A percentile compares a stretch with the other conserved stretches of the same genome.
Conservation (phyloP, 2,797 vertebrate species). For the Mastacembelus armatus region DNA sequence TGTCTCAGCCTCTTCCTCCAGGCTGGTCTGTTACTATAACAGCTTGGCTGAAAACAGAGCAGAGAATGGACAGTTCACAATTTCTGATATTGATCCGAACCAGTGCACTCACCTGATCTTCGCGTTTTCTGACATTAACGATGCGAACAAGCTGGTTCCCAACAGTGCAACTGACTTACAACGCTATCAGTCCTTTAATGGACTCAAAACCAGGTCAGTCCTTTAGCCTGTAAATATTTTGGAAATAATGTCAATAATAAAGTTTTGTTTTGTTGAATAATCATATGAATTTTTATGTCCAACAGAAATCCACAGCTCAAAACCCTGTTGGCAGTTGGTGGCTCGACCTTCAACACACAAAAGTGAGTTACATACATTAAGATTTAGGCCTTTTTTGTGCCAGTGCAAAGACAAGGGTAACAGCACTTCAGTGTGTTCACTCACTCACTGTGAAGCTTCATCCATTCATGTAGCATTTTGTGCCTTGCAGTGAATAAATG, state of each 20-base stretch:
- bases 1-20: constrained; percentile 70
- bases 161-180: constrained; percentile 65
- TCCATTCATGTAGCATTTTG: too few relatives aligned
- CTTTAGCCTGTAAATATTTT: neutral
- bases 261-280: neutral
- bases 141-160: constrained; percentile 61
- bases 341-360: constrained; percentile 75
- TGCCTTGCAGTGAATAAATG: too few relatives aligned
- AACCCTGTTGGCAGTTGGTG: constrained; percentile 84
- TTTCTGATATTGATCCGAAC: constrained; percentile 78
- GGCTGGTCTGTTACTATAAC: constrained; percentile 85
- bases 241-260: neutral
- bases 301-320: constrained; percentile 81
- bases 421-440: too few relatives aligned
- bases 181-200: constrained; percentile 74
- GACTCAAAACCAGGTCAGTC: constrained; percentile 76
- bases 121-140: constrained; percentile 79
- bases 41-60: constrained; percentile 75
- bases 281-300: constrained; percentile 10
- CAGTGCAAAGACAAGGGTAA: too few relatives aligned
- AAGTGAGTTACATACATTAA: constrained; percentile 70
- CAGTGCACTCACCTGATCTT: constrained; percentile 87
- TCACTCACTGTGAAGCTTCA: too few relatives aligned
- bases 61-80: constrained; percentile 59
- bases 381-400: neutral